phyloP scores from a whole-genome alignment of 1,140 invertebrate genomes.

The Scylla paramamosain region DNA sequence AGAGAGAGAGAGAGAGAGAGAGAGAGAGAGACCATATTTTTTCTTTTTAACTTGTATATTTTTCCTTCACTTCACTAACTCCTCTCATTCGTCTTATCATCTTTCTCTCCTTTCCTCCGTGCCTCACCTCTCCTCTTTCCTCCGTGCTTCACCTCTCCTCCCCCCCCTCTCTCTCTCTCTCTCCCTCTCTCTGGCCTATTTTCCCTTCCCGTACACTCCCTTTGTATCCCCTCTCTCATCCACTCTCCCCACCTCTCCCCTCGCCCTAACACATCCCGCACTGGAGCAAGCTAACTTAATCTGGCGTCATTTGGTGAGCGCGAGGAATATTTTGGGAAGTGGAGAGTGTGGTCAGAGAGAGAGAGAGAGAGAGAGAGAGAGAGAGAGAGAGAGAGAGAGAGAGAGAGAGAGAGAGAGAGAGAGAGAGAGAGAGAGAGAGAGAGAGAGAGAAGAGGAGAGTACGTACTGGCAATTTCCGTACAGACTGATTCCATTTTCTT shows the following conservation, averaged over 20 bases:
- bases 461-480: no score
- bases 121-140: no score
- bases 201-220: neutral
- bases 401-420: neutral
- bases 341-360: neutral
- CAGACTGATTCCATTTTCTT: no score
- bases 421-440: neutral
- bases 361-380: neutral
- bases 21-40: neutral
- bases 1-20: constrained; percentile 12
- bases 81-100: neutral
- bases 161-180: no score
- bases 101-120: neutral
- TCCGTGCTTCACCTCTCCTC: no score
- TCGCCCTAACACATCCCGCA: no score
- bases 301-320: neutral
- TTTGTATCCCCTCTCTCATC: neutral
- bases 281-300: neutral
- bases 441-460: neutral
- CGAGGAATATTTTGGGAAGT: neutral
- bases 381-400: neutral
- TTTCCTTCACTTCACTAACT: neutral
- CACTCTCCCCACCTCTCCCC: neutral
- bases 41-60: neutral
- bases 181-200: no score